Percentiles rank a stretch among this genome's conserved stretches.
phyloP scores from a whole-genome alignment of 2,888 invertebrate genomes.

The Melieria crassipennis region DNA sequence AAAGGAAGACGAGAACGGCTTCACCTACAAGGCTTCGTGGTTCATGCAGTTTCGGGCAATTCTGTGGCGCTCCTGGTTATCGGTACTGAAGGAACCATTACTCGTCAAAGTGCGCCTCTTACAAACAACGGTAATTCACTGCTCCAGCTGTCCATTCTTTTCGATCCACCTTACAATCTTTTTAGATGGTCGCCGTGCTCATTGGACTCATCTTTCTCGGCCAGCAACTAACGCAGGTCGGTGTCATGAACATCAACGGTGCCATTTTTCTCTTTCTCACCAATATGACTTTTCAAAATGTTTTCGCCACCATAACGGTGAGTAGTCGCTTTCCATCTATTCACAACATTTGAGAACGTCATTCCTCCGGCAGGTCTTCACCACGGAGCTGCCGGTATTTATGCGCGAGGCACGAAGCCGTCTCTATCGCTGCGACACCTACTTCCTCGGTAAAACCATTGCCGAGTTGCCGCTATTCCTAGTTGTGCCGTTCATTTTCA shows the following conservation, averaged over 20 bases:
- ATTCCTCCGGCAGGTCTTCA: conserved; percentile 76
- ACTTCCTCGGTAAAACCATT: conserved; percentile 89
- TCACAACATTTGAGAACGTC: background rate
- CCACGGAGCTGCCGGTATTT: conserved; percentile 88
- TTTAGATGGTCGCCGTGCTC: conserved; percentile 87
- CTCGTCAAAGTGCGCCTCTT: conserved; percentile 87
- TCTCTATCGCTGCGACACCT: conserved; percentile 90
- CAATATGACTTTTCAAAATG: conserved; percentile 93
- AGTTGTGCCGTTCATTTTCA: conserved; percentile 83
- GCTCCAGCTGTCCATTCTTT: conserved; percentile 26
- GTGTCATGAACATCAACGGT: conserved; percentile 94
- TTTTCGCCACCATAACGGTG: conserved; percentile 94
- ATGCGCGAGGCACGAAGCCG: conserved; percentile 88
- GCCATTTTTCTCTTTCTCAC: conserved; percentile 89
- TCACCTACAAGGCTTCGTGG: conserved; percentile 75
- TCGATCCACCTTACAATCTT: conserved; percentile 67
- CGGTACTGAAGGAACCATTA: conserved; percentile 89
- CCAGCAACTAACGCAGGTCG: conserved; percentile 83
- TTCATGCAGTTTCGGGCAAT: conserved; percentile 88
- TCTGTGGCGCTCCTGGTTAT: conserved; percentile 90
- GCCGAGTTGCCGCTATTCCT: conserved; percentile 90
- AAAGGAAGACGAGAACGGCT: conserved; percentile 70
- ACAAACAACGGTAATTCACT: conserved; percentile 80
- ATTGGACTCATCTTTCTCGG: conserved; percentile 89
- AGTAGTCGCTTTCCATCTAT: conserved; percentile 58